Base-by-base conservation (phyloP, 2,797 vertebrate species). In the Notolepis coatsorum region DNA sequence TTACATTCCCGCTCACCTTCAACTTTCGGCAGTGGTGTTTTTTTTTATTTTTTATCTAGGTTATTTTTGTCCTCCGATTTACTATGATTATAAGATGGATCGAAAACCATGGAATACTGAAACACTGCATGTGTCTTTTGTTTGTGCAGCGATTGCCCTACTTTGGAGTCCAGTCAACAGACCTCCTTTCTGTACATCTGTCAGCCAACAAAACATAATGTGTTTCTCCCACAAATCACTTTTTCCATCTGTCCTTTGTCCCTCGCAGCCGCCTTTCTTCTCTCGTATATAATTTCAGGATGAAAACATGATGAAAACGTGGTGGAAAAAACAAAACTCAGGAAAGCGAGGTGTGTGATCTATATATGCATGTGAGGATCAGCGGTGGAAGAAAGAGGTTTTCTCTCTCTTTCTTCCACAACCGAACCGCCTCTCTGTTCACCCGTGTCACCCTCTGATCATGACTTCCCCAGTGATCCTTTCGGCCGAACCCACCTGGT, bases 161-260 rank as follows among this genome's bases (percentile, higher is more conserved):
- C 62, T 82, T 85, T 69, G 45, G 42, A 75, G 61, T 41, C 46
- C 47, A 62, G 72, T 56, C 13, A 55, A 80, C 78, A 79, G 68
- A 60, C 71, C 65, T 77, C 61, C 50, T 50, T 35, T 48, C 4
- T 49, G 71, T 69, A 67, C 60, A 77, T 74, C 75, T 81, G 69
- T 82, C 73, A 77, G 70, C 76, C 81, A 75, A 80, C 67, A 85
- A 68, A 82, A 84, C 71, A 81, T 68, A 73, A 76, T 82, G 61
- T 79, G 63, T 67, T 50, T 48, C 20, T 59, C 17, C 63, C 64
- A 52, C 59, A 73, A 37, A 57, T 18, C 15, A 48, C 48, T 66
- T 77, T 52, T 57, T 78, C 23, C 42, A 17, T 68, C 60, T 65
- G 53, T 24, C 46, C 41, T 69, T 55, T 71, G 35, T 57, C 12